These are phyloP conservation scores for Phrynosoma platyrhinos DNA, from an alignment of 2,113 vertebrate species.

Conservation along the genomic window DNA sequence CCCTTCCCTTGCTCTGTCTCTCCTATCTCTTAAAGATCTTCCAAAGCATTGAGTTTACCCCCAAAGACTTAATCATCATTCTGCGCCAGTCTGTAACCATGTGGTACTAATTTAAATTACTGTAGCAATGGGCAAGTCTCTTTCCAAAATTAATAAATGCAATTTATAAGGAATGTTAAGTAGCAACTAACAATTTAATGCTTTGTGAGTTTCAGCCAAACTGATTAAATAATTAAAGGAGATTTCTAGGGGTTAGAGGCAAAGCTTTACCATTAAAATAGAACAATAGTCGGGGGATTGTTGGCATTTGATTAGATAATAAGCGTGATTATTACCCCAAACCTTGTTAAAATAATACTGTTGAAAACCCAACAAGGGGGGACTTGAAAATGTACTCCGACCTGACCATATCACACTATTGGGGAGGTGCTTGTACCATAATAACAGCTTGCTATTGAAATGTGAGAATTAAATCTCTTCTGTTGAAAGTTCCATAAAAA, in stretches of 20 bases:
- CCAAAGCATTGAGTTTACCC: constrained; percentile 73
- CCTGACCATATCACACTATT: constrained; percentile 39
- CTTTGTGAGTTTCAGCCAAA: constrained; percentile 83
- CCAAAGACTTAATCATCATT: constrained; percentile 75
- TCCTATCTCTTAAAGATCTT: constrained; percentile 65
- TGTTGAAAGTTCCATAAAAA: neutral
- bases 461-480: neutral
- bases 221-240: constrained; percentile 83
- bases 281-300: constrained; percentile 65
- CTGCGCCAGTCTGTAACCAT: constrained; percentile 76
- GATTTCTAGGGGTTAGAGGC: constrained; percentile 71
- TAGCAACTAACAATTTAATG: constrained; percentile 85
- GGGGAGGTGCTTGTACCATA: constrained; percentile 23
- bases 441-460: neutral
- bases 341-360: constrained; percentile 70
- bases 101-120: constrained; percentile 84
- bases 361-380: constrained; percentile 61
- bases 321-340: constrained; percentile 62
- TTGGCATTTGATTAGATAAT: constrained; percentile 52
- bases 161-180: constrained; percentile 87
- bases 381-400: constrained; percentile 53
- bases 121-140: constrained; percentile 78
- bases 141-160: constrained; percentile 86
- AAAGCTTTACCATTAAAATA: constrained; percentile 74
- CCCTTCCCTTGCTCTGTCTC: constrained; percentile 46